Percentiles rank a stretch among this genome's conserved stretches.
These are phyloP conservation scores for Drosophila pachea DNA, from an alignment of 1,140 invertebrate species.

Conservation along the genomic window DNA sequence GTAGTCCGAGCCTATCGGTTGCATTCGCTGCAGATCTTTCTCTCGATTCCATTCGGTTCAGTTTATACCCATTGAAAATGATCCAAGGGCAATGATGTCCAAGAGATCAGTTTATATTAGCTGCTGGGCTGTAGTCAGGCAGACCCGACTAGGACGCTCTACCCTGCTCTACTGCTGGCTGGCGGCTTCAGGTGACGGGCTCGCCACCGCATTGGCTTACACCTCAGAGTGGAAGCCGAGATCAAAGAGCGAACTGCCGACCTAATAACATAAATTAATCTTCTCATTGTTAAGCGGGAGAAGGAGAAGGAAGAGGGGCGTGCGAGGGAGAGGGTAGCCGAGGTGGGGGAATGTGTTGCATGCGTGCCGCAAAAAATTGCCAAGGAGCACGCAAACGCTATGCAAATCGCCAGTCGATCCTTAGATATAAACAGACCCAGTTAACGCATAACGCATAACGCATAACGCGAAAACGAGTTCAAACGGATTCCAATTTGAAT, in stretches of 20 bases:
- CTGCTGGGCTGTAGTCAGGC: no score
- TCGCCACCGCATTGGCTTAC: conserved; percentile 78
- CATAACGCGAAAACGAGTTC: conserved; percentile 21
- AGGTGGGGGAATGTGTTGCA: conserved; percentile 30
- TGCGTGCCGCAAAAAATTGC: conserved; percentile 68
- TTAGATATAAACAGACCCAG: conserved; percentile 59
- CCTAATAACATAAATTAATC: conserved; percentile 79
- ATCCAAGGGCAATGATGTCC: background rate
- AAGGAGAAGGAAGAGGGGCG: conserved; percentile 1
- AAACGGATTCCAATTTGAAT: conserved; percentile 63
- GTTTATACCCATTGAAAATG: background rate
- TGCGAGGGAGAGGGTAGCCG: conserved; percentile 5
- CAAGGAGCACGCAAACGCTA: conserved; percentile 33
- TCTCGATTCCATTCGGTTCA: conserved; percentile 46
- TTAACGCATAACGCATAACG: conserved; percentile 50
- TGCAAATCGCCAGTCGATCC: conserved; percentile 26
- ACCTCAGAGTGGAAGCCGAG: conserved; percentile 59
- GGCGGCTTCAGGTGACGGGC: conserved; percentile 57
- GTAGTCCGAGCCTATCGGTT: conserved; percentile 8
- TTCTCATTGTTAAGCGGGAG: conserved; percentile 67
- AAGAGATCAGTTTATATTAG: no score
- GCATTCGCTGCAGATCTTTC: conserved; percentile 27
- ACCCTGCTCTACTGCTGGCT: background rate
- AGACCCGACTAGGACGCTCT: background rate
- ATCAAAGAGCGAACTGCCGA: conserved; percentile 72